Evolutionary conservation across 2,888 invertebrate species (phyloP).

Genomic region (Philonicus albiceps): DNA sequence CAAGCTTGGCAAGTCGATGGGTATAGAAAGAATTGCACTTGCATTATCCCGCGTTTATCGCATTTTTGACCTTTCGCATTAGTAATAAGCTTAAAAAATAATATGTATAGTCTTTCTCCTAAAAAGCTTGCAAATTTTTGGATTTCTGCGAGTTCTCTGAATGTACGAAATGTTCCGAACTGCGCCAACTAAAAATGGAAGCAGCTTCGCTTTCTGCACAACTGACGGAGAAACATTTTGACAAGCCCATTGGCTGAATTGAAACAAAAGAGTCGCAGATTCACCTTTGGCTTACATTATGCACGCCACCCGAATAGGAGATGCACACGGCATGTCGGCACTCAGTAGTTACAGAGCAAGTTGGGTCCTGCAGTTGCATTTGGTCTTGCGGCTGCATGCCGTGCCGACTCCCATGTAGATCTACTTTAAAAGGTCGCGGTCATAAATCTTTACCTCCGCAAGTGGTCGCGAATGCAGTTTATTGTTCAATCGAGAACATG

Average conservation of each 20-base stretch:
- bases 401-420: slow-evolving; percentile 31
- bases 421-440: slow-evolving; percentile 39
- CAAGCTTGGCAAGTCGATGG: too few relatives aligned
- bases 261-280: slow-evolving; percentile 16
- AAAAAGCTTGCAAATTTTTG: not conserved
- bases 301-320: slow-evolving; percentile 7
- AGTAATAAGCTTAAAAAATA: not conserved
- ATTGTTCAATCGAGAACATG: slow-evolving; percentile 1
- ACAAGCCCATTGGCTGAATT: slow-evolving; percentile 4
- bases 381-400: slow-evolving; percentile 22
- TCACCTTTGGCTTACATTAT: slow-evolving; percentile 35
- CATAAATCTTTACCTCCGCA: slow-evolving; percentile 25
- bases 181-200: not conserved
- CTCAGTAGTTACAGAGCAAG: slow-evolving; percentile 1
- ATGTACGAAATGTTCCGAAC: not conserved
- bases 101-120: not conserved
- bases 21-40: not conserved
- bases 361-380: slow-evolving; percentile 1
- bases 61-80: not conserved
- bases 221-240: slow-evolving; percentile 17
- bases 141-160: not conserved
- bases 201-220: not conserved
- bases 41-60: too few relatives aligned
- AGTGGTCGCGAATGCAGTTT: slow-evolving; percentile 15
- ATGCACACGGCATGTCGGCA: not conserved